phyloP scores from a whole-genome alignment of 1,140 invertebrate genomes.

The Zaprionus inermis region DNA sequence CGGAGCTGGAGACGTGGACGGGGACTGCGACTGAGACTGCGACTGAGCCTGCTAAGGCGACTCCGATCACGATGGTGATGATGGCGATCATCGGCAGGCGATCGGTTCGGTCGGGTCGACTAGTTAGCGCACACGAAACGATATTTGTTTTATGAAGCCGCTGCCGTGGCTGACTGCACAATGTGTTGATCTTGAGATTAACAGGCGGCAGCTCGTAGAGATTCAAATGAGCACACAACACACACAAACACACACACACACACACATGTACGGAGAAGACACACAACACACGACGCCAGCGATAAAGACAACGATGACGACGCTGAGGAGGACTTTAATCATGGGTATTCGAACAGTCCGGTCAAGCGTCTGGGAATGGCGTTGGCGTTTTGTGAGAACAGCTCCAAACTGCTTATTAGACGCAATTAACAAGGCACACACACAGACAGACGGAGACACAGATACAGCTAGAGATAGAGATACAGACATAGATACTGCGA shows the following conservation, averaged over 20 bases:
- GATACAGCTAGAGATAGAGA: slow-evolving; percentile 12
- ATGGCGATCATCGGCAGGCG: slow-evolving; percentile 27
- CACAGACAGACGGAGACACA: slow-evolving; percentile 8
- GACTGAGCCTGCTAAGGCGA: too few species aligned
- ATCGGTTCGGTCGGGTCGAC: slow-evolving; percentile 39
- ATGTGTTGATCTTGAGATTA: slow-evolving; percentile 83
- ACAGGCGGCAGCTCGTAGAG: slow-evolving; percentile 72
- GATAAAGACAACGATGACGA: slow-evolving; percentile 36
- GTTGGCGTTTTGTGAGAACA: slow-evolving; percentile 81
- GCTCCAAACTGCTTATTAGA: slow-evolving; percentile 81
- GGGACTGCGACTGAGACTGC: not conserved
- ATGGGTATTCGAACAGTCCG: slow-evolving; percentile 47
- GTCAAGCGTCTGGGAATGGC: slow-evolving; percentile 54
- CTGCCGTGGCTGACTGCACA: slow-evolving; percentile 49
- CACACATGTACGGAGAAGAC: too few species aligned
- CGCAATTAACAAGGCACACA: slow-evolving; percentile 77
- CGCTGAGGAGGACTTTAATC: slow-evolving; percentile 69
- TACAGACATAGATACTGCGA: slow-evolving; percentile 13
- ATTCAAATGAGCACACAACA: slow-evolving; percentile 75
- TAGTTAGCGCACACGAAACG: slow-evolving; percentile 74
- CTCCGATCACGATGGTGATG: slow-evolving; percentile 32
- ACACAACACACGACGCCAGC: slow-evolving; percentile 37
- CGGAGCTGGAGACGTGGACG: not conserved
- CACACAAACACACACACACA: slow-evolving; percentile 22
- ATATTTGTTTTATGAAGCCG: slow-evolving; percentile 80